Percentiles rank a stretch among this genome's conserved stretches.
Evolutionary conservation across 2,888 invertebrate genomes (phyloP).

Genomic region (Acleris emargana): DNA sequence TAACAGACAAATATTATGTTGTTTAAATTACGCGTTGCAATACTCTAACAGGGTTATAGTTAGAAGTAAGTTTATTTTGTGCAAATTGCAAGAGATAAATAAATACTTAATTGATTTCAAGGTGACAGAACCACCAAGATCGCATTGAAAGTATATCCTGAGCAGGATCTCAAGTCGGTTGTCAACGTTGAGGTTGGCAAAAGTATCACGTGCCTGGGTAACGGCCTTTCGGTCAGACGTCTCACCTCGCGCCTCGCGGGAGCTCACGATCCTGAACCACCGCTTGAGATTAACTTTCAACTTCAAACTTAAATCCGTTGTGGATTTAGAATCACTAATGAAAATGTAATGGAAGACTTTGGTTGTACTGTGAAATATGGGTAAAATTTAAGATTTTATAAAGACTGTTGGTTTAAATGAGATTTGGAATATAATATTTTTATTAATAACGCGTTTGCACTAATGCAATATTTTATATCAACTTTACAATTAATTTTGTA

Average conservation of each 20-base stretch:
- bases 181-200: slow-evolving; percentile 57
- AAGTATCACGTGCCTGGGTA: slow-evolving; percentile 62
- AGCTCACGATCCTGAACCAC: slow-evolving; percentile 33
- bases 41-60: too few species aligned
- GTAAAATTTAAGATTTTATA: neutral
- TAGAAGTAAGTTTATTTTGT: too few species aligned
- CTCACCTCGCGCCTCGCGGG: slow-evolving; percentile 52
- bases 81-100: too few species aligned
- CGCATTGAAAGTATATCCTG: slow-evolving; percentile 9
- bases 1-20: too few species aligned
- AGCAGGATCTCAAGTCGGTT: slow-evolving; percentile 39
- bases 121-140: too few species aligned
- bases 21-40: too few species aligned
- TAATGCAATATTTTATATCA: too few species aligned
- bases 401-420: too few species aligned
- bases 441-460: too few species aligned
- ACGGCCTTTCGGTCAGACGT: slow-evolving; percentile 63
- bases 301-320: slow-evolving; percentile 20
- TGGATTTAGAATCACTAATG: slow-evolving; percentile 19
- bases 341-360: neutral
- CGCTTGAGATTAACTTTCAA: slow-evolving; percentile 38
- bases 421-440: too few species aligned
- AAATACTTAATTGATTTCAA: too few species aligned
- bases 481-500: too few species aligned
- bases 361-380: neutral